Evolutionary conservation across 2,797 vertebrate genomes (phyloP).

Genomic region (Rousettus madagascariensis): DNA sequence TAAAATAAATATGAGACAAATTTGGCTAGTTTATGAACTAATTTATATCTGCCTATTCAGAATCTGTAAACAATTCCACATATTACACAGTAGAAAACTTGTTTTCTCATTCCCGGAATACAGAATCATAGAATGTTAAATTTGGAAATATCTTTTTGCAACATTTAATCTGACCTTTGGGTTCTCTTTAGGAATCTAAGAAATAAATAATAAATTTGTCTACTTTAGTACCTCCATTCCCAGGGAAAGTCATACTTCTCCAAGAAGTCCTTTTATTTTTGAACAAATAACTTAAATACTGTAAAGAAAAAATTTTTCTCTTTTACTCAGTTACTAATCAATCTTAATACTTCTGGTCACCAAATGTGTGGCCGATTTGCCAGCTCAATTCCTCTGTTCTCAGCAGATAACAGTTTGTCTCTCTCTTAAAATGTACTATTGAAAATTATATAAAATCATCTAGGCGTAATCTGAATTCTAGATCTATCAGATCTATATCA

Average conservation of each 20-base stretch:
- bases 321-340: neutral
- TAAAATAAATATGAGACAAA: neutral
- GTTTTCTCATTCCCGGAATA: neutral
- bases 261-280: neutral
- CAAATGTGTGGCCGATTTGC: neutral
- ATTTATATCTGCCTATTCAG: neutral
- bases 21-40: neutral
- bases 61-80: neutral
- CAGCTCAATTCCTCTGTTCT: neutral
- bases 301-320: neutral
- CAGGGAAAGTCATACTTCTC: neutral
- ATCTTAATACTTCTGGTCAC: neutral
- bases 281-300: neutral
- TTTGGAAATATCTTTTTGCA: neutral
- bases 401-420: neutral
- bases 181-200: neutral
- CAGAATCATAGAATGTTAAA: neutral
- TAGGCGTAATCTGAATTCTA: neutral
- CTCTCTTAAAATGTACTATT: neutral
- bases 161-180: neutral
- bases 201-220: neutral
- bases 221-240: neutral
- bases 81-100: neutral
- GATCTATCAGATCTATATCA: neutral
- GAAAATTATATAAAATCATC: neutral